These are phyloP conservation scores for Sebastolobus altivelis DNA, from an alignment of 2,797 vertebrate species.

Conservation along the genomic window DNA sequence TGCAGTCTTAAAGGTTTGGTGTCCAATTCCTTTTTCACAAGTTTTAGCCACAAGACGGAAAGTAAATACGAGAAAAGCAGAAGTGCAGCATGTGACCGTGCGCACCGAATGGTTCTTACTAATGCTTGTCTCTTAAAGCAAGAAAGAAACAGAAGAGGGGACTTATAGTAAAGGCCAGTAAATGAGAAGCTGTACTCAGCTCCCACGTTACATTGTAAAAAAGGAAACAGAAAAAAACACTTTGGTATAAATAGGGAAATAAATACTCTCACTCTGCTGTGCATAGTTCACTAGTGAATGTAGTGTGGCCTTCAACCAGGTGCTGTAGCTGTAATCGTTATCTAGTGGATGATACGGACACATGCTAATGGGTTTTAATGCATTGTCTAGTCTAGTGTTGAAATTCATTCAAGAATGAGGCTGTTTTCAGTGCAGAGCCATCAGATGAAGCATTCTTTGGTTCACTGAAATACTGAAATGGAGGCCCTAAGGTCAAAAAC, in stretches of 20 bases:
- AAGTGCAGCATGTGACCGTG: conserved; percentile 62
- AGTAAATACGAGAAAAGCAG: conserved; percentile 55
- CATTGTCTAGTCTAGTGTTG: conserved; percentile 71
- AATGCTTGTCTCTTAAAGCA: conserved; percentile 25
- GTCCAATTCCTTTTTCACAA: conserved; percentile 46
- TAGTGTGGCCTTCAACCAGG: conserved; percentile 73
- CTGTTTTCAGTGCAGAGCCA: conserved; percentile 40
- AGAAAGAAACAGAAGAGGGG: background rate
- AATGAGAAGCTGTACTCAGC: conserved; percentile 29
- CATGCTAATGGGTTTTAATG: conserved; percentile 36
- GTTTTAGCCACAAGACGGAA: conserved; percentile 40
- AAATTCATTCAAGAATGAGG: conserved; percentile 25
- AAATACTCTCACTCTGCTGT: conserved; percentile 74
- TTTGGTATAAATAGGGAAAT: conserved; percentile 78
- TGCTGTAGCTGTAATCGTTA: conserved; percentile 18
- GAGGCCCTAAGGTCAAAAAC: conserved; percentile 57
- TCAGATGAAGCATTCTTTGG: conserved; percentile 58
- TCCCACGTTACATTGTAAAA: conserved; percentile 36
- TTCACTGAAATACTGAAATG: conserved; percentile 76
- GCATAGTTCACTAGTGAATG: conserved; percentile 65
- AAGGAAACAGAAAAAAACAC: conserved; percentile 7
- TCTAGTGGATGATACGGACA: conserved; percentile 36
- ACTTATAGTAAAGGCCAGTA: background rate
- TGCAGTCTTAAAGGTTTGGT: conserved; percentile 33
- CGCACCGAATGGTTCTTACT: conserved; percentile 20